Conservation (phyloP, 1,140 invertebrate genomes). For the Drosophila oshimai region DNA sequence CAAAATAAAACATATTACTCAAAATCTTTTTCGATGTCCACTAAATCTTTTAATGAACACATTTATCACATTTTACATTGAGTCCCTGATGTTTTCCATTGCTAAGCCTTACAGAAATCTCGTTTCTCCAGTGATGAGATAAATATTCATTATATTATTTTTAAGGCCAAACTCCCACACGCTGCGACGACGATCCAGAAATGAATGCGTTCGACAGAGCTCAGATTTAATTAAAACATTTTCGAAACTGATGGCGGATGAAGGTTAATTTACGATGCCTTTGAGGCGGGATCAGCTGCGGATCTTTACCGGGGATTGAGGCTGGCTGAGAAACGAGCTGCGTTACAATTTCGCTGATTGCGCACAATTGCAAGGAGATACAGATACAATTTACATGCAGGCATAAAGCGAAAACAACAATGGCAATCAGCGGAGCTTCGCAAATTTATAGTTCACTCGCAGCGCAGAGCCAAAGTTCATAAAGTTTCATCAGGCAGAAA, state of each 20-base stretch:
- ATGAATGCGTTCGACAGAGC: not conserved
- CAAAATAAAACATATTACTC: too few relatives aligned
- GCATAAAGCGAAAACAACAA: constrained; percentile 28
- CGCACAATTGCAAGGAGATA: constrained; percentile 72
- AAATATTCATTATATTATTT: constrained; percentile 50
- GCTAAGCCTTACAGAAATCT: not conserved
- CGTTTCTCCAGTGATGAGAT: constrained; percentile 10
- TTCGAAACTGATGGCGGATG: constrained; percentile 44
- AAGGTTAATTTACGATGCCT: constrained; percentile 37
- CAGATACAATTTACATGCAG: constrained; percentile 68
- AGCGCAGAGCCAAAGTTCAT: constrained; percentile 72
- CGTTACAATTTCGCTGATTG: constrained; percentile 75
- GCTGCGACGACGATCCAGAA: constrained; percentile 8
- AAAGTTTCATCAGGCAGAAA: constrained; percentile 76
- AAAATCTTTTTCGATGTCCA: too few relatives aligned
- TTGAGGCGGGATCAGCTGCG: constrained; percentile 13
- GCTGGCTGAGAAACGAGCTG: constrained; percentile 65
- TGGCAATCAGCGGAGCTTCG: constrained; percentile 62
- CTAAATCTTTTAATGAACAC: too few relatives aligned
- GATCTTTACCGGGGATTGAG: constrained; percentile 7
- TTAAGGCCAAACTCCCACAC: constrained; percentile 35
- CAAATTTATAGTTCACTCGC: constrained; percentile 72
- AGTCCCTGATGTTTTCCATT: constrained; percentile 6
- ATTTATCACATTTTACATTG: not conserved
- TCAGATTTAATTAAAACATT: constrained; percentile 76